A percentile compares a stretch with the other conserved stretches of the same genome.
These are phyloP conservation scores for Festucalex cinctus DNA, from an alignment of 2,113 vertebrate genomes.

Conservation along the genomic window DNA sequence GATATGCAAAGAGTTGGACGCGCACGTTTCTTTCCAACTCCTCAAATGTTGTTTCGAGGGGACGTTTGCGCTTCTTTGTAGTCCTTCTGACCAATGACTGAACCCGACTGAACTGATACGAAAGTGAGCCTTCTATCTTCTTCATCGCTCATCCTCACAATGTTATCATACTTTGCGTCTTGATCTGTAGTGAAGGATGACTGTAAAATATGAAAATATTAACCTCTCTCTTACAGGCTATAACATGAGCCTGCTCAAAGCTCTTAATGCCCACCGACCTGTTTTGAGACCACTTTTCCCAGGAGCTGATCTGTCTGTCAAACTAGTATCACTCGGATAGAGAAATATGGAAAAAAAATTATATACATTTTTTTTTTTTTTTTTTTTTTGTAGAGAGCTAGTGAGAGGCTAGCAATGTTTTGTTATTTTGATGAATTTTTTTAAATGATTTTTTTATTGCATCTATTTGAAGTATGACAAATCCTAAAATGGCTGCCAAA, in stretches of 20 bases:
- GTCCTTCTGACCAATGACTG: conserved; percentile 36
- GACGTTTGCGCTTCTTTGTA: not conserved
- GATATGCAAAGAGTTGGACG: conserved; percentile 6
- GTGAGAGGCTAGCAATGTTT: no score
- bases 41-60: not conserved
- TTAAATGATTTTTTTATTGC: no score
- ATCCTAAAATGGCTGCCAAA: no score
- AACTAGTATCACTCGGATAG: conserved; percentile 8
- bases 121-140: conserved; percentile 18
- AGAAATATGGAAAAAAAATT: not conserved
- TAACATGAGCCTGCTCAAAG: conserved; percentile 61
- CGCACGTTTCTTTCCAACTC: not conserved
- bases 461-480: no score
- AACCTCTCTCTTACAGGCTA: conserved; percentile 48
- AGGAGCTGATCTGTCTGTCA: conserved; percentile 58
- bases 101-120: conserved; percentile 23
- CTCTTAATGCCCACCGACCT: conserved; percentile 58
- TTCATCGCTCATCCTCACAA: conserved; percentile 47
- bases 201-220: conserved; percentile 63
- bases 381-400: not conserved
- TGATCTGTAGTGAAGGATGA: conserved; percentile 50
- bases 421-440: no score
- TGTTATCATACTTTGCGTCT: conserved; percentile 55
- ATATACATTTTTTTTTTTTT: no score
- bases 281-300: conserved; percentile 56